Base-by-base conservation (phyloP, 2,113 vertebrate genomes). In the Zosterops pallidus region DNA sequence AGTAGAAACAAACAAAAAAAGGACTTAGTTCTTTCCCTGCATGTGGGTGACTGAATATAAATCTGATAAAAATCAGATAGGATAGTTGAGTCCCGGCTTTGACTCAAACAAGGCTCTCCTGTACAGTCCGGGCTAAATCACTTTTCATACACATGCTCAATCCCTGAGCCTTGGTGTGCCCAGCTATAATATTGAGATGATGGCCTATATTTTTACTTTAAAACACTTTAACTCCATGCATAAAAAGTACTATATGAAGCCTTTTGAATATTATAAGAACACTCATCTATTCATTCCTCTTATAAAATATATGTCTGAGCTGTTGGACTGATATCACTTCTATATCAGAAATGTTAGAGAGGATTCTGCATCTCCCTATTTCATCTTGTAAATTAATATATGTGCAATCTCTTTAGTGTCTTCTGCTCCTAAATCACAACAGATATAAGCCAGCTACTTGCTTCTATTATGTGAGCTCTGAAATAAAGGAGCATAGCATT, bases 381-480 rank as follows among this genome's bases (percentile, higher is more conserved):
- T 95, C 76, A 91, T 65, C 46, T 82, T 71, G 42, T 17, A 82
- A 92, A 92, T 92, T 83, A 91, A 84, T 84, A 46, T 55, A 89
- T 35, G 24, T 57, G 25, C 62, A 87, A 71, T 81, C 47, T 71
- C 60, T 86, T 80, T 74, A 64, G 41, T 72, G 77, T 62, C 81
- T 89, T 86, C 62, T 65, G 18, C 72, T 86, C 57, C 74, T 94
- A 94, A 94, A 83, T 89, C 86, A 95, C 62, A 92, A 57, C 25
- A 56, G 25, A 53, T 72, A 37, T 44, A 82, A 53, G 31, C 57
- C 78, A 79, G 56, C 37, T 84, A 78, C 65, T 39, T 68, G 22
- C 49, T 91, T 89, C 74, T 62, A 14, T 90, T 86, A 78, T 28
- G 59, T 5, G 22, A 65, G 56, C 42, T 92, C 39, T 78, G 63